A percentile compares a stretch with the other conserved stretches of the same genome.
Evolutionary conservation across 2,113 vertebrate species (phyloP).

Genomic region (Grammomys surdaster): DNA sequence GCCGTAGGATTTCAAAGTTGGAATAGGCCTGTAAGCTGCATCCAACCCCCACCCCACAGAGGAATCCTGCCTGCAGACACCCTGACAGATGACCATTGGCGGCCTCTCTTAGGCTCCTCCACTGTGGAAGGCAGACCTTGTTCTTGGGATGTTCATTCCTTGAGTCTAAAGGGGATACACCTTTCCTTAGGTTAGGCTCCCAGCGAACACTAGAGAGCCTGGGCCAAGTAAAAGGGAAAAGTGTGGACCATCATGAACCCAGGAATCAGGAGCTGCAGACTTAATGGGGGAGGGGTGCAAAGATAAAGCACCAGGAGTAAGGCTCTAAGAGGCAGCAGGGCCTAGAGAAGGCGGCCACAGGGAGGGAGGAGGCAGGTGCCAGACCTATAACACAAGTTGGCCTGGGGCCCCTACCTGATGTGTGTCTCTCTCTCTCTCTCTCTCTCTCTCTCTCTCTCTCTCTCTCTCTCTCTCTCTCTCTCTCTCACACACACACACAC

Average conservation of each 20-base stretch:
- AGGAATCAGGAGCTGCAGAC: background rate
- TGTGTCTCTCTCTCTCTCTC: too few species aligned
- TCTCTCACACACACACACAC: too few species aligned
- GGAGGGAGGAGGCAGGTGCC: conserved; percentile 47
- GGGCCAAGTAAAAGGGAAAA: background rate
- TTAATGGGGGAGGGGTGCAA: background rate
- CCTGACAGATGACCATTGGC: conserved; percentile 61
- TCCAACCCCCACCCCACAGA: conserved; percentile 66
- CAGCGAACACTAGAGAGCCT: background rate
- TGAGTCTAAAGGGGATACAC: conserved; percentile 43
- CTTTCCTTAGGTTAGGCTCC: background rate
- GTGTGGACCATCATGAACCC: background rate
- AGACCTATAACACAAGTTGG: background rate
- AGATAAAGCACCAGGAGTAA: background rate
- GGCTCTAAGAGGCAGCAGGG: background rate
- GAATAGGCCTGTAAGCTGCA: conserved; percentile 53
- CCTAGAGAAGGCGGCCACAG: background rate
- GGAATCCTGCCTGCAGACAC: conserved; percentile 69
- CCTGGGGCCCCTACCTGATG: background rate
- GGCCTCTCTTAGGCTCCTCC: background rate
- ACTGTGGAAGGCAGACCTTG: background rate
- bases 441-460: too few species aligned
- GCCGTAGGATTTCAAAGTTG: conserved; percentile 66
- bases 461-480: too few species aligned
- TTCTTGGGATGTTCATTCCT: background rate